These are phyloP conservation scores for Coronaproctus castanopsis DNA, from an alignment of 2,888 invertebrate species.

Conservation along the genomic window DNA sequence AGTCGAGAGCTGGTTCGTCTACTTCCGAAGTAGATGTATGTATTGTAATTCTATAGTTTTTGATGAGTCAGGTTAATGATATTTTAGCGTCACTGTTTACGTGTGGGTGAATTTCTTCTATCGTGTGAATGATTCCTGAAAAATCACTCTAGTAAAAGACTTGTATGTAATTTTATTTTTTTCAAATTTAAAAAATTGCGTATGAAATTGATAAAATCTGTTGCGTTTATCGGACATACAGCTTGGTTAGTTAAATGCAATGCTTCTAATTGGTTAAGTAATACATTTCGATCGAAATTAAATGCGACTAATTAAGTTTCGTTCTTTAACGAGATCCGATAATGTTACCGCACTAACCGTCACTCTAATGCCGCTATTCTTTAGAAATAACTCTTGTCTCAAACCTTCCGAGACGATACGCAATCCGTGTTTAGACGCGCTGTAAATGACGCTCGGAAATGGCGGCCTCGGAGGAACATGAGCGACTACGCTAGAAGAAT, in stretches of 20 bases:
- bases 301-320: not conserved
- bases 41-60: too few relatives aligned
- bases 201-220: not conserved
- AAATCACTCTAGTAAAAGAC: too few relatives aligned
- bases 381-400: not conserved
- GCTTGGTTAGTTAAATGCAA: too few relatives aligned
- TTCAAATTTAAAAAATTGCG: not conserved
- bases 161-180: too few relatives aligned
- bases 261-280: too few relatives aligned
- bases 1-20: too few relatives aligned
- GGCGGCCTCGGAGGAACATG: not conserved
- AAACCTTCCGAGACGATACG: not conserved
- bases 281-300: not conserved
- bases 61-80: too few relatives aligned
- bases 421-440: not conserved
- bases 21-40: too few relatives aligned
- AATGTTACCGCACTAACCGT: not conserved
- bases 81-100: too few relatives aligned
- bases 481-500: not conserved
- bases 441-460: not conserved
- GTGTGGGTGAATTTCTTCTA: too few relatives aligned
- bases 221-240: not conserved
- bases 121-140: too few relatives aligned
- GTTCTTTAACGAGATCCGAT: not conserved
- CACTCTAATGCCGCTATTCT: not conserved